Conservation (phyloP, 2,888 invertebrate genomes). For the Vandiemenella viatica region DNA sequence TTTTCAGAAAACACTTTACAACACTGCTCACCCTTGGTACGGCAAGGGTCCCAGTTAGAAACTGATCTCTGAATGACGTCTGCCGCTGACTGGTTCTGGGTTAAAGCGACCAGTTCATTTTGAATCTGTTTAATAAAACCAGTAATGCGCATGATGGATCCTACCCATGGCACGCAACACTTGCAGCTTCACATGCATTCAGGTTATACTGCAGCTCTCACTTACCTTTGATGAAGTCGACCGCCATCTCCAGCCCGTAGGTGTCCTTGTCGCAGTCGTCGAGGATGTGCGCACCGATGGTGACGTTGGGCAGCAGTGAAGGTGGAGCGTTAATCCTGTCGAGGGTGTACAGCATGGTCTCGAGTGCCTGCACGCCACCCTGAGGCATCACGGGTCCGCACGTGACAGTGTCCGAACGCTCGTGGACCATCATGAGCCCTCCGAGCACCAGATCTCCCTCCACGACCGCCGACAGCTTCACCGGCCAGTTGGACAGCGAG, state of each 20-base stretch:
- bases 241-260: slow-evolving; percentile 87
- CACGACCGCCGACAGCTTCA: slow-evolving; percentile 71
- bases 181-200: too few relatives aligned
- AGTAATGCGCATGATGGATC: too few relatives aligned
- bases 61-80: too few relatives aligned
- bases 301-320: slow-evolving; percentile 56
- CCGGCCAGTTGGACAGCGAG: slow-evolving; percentile 57
- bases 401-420: slow-evolving; percentile 69
- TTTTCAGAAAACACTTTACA: too few relatives aligned
- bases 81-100: too few relatives aligned
- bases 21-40: too few relatives aligned
- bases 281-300: slow-evolving; percentile 72
- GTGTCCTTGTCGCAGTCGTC: slow-evolving; percentile 95
- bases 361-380: slow-evolving; percentile 75
- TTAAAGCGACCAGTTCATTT: too few relatives aligned
- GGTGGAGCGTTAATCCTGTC: slow-evolving; percentile 57
- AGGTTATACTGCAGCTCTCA: too few relatives aligned
- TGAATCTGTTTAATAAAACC: too few relatives aligned
- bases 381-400: slow-evolving; percentile 92
- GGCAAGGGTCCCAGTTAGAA: too few relatives aligned
- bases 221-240: slow-evolving; percentile 92
- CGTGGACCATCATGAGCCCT: slow-evolving; percentile 91
- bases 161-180: too few relatives aligned
- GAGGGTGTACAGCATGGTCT: slow-evolving; percentile 82
- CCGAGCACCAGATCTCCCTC: slow-evolving; percentile 81